Percentiles rank a stretch among this genome's conserved stretches.
Evolutionary conservation across 2,797 vertebrate species (phyloP).

Genomic region (Threskiornis aethiopicus): DNA sequence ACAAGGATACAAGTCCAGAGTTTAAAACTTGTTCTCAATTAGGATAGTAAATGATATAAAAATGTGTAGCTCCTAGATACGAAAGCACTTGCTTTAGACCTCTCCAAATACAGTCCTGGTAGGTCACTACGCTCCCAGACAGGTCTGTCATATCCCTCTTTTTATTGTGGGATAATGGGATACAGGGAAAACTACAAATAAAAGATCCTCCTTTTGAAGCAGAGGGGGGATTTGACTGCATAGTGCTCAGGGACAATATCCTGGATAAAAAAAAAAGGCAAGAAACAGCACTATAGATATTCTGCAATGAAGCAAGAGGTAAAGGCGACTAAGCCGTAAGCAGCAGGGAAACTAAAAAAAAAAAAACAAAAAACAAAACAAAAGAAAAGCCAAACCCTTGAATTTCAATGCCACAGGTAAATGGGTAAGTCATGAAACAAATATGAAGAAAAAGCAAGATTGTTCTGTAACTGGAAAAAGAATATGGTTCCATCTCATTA

Average conservation of each 20-base stretch:
- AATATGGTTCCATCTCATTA: accelerated
- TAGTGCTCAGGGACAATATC: not conserved
- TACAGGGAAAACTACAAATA: not conserved
- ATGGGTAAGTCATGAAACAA: not conserved
- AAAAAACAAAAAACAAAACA: not conserved
- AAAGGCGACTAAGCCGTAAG: not conserved
- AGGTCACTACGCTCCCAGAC: not conserved
- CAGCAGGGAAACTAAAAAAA: not conserved
- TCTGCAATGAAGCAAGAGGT: not conserved
- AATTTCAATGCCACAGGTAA: not conserved
- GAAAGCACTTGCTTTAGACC: not conserved
- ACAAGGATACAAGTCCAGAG: not conserved
- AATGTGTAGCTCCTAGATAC: not conserved
- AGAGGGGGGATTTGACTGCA: not conserved
- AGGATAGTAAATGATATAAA: not conserved
- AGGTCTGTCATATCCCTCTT: not conserved
- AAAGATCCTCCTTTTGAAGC: not conserved
- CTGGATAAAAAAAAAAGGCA: not conserved
- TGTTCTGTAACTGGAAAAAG: not conserved
- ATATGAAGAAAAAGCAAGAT: not conserved
- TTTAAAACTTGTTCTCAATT: not conserved
- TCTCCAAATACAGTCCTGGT: not conserved
- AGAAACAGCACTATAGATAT: not conserved
- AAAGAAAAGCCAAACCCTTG: not conserved
- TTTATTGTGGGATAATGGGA: not conserved